Conservation (phyloP, 2,888 invertebrate genomes). For the Mycogona germanica region DNA sequence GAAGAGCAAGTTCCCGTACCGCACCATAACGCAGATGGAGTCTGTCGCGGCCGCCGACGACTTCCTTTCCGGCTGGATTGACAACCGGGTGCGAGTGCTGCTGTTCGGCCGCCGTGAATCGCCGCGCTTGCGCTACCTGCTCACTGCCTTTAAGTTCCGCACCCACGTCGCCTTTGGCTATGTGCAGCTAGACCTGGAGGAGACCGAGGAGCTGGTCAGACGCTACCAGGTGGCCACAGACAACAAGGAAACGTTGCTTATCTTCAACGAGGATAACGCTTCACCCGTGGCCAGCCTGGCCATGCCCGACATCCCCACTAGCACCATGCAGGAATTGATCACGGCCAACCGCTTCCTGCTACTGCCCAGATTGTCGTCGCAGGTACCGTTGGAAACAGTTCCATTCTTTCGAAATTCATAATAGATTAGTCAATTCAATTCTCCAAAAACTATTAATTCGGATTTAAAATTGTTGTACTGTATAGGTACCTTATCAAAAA, state of each 20-base stretch:
- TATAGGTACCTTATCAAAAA: too few species aligned
- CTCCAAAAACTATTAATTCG: too few species aligned
- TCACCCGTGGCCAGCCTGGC: constrained; percentile 71
- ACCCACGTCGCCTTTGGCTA: constrained; percentile 80
- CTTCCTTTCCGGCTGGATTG: constrained; percentile 79
- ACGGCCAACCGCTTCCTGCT: constrained; percentile 77
- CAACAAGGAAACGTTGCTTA: constrained; percentile 64
- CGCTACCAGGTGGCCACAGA: constrained; percentile 58
- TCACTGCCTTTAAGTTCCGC: constrained; percentile 75
- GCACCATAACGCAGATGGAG: too few species aligned
- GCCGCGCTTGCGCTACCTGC: constrained; percentile 69
- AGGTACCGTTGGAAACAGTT: too few species aligned
- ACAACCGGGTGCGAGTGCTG: constrained; percentile 80
- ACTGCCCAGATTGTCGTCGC: constrained; percentile 82
- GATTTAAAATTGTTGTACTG: too few species aligned
- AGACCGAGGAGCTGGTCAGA: constrained; percentile 38
- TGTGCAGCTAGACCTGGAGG: constrained; percentile 48
- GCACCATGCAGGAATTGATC: constrained; percentile 76
- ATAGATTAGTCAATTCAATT: too few species aligned
- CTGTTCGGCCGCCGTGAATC: constrained; percentile 56
- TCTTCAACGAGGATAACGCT: constrained; percentile 74
- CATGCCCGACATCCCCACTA: constrained; percentile 79
- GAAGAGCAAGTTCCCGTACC: constrained; percentile 72
- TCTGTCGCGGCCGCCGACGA: constrained; percentile 57
- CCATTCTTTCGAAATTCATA: too few species aligned